Evolutionary conservation across 2,797 vertebrate species (phyloP).

Genomic region (Sebastes aleutianus): DNA sequence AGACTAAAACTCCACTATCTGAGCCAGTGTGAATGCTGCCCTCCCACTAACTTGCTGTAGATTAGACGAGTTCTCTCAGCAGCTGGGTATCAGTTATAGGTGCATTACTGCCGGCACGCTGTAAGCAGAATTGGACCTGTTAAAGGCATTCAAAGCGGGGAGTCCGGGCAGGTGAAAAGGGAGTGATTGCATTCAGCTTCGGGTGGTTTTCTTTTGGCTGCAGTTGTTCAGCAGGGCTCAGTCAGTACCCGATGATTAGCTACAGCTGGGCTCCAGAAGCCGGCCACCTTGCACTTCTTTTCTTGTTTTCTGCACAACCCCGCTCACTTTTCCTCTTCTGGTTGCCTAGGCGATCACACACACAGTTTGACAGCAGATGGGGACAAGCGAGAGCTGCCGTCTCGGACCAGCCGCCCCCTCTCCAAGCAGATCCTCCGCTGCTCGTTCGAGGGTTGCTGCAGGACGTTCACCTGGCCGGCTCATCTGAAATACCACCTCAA

Average conservation of each 20-base stretch:
- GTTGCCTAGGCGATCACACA: slow-evolving; percentile 88
- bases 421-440: slow-evolving; percentile 92
- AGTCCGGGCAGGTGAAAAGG: slow-evolving; percentile 40
- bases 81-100: slow-evolving; percentile 35
- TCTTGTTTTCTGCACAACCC: slow-evolving; percentile 22
- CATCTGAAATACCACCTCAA: slow-evolving; percentile 99
- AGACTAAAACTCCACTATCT: slow-evolving; percentile 12
- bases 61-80: slow-evolving; percentile 48
- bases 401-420: slow-evolving; percentile 79
- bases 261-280: slow-evolving; percentile 43
- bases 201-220: slow-evolving; percentile 51
- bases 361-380: slow-evolving; percentile 86
- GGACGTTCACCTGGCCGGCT: slow-evolving; percentile 96
- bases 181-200: slow-evolving; percentile 64
- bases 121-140: slow-evolving; percentile 28
- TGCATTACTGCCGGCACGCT: slow-evolving; percentile 14
- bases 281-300: not conserved
- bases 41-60: slow-evolving; percentile 42
- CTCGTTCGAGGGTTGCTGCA: slow-evolving; percentile 93
- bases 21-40: slow-evolving; percentile 27
- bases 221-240: slow-evolving; percentile 37
- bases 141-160: slow-evolving; percentile 30
- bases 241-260: slow-evolving; percentile 44
- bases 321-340: slow-evolving; percentile 35
- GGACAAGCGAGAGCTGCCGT: slow-evolving; percentile 83